phyloP scores from a whole-genome alignment of 2,797 vertebrate species.

The Sebastes nivosus region DNA sequence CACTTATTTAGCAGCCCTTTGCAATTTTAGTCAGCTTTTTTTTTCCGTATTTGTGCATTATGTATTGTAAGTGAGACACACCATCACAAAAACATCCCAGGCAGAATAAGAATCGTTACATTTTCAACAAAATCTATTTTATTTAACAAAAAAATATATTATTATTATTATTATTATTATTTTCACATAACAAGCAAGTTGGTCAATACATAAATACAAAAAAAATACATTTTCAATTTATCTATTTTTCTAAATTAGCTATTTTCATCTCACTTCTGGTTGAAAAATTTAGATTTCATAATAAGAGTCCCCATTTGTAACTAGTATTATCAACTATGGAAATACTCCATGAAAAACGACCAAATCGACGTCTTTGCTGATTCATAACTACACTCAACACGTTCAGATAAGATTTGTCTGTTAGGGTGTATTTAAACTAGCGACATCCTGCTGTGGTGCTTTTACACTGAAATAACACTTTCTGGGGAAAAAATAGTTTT shows the following conservation, averaged over 20 bases:
- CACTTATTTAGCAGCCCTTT: background rate
- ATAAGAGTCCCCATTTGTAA: background rate
- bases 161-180: background rate
- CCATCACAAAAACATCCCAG: background rate
- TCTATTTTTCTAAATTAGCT: too few relatives aligned
- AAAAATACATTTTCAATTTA: too few relatives aligned
- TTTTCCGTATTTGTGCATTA: background rate
- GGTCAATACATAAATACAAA: background rate
- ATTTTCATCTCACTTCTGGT: slow-evolving; percentile 11
- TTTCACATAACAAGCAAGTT: fast-evolving
- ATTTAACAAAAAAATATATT: background rate
- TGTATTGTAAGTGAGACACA: background rate
- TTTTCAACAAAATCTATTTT: background rate
- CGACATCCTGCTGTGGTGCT: fast-evolving
- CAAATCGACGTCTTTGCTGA: fast-evolving
- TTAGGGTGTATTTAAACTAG: fast-evolving
- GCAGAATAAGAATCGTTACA: background rate
- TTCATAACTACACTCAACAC: fast-evolving
- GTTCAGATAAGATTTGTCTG: fast-evolving
- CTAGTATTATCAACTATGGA: fast-evolving
- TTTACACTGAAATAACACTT: slow-evolving; percentile 35
- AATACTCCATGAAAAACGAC: fast-evolving
- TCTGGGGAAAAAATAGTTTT: slow-evolving; percentile 34
- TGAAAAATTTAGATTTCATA: slow-evolving; percentile 23
- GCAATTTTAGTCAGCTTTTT: background rate